Conservation (phyloP, 2,113 vertebrate species). For the Amphiprion ocellaris region DNA sequence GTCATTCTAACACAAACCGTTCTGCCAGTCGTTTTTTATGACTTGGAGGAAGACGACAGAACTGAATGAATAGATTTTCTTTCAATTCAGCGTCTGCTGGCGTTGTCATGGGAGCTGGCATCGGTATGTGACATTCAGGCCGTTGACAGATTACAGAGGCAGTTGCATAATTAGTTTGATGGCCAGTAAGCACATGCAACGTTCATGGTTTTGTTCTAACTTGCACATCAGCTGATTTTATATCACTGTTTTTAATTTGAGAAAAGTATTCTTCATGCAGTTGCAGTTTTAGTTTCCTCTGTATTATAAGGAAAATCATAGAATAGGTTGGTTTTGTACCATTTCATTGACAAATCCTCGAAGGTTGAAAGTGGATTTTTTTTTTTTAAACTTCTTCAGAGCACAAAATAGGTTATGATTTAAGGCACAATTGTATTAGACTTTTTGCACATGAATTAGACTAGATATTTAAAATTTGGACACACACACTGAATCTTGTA, state of each 20-base stretch:
- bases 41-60: slow-evolving; percentile 24
- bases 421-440: too few species aligned
- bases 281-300: too few species aligned
- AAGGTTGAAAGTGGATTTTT: too few species aligned
- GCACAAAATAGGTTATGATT: too few species aligned
- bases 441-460: too few species aligned
- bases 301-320: too few species aligned
- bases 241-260: background rate
- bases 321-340: too few species aligned
- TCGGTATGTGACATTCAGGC: slow-evolving; percentile 28
- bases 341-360: too few species aligned
- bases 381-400: too few species aligned
- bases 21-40: slow-evolving; percentile 5
- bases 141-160: slow-evolving; percentile 33
- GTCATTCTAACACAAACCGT: slow-evolving; percentile 57
- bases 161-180: slow-evolving; percentile 18
- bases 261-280: too few species aligned
- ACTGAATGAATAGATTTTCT: slow-evolving; percentile 57
- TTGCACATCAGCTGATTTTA: slow-evolving; percentile 3
- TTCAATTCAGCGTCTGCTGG: slow-evolving; percentile 5
- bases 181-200: slow-evolving; percentile 1
- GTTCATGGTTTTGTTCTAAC: background rate
- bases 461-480: too few species aligned
- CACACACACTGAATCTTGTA: too few species aligned
- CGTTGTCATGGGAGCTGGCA: slow-evolving; percentile 54